Base-by-base conservation (phyloP, 2,797 vertebrate genomes). In the Malacoctenus gilli region DNA sequence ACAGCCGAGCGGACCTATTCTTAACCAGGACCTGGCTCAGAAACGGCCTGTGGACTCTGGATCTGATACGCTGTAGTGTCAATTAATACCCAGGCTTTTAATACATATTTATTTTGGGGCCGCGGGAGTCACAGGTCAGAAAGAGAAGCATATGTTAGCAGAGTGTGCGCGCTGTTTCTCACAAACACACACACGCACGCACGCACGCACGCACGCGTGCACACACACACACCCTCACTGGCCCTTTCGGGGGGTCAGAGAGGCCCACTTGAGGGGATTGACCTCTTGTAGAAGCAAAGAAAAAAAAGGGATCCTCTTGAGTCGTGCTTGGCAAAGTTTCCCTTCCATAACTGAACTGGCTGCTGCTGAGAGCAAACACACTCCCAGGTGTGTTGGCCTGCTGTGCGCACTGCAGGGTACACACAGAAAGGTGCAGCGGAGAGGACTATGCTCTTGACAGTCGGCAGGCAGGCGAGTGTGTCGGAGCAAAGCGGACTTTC, bases 91-190 rank as follows among this genome's bases (percentile, higher is more conserved):
- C 23, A 1, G 47, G 59, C 73, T 73, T 82, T 79, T 77, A 76
- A 77, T 76, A 75, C 44, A 40, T 55, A 57, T 77, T 82, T 80
- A 87, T 85, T 85, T 83, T 67, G 35, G 70, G 64, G 62, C 52
- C 31, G 58, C 48, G 14, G 59, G 63, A 68, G 54, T 77, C 47
- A 60, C 35, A 54, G 50, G 68, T 51, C 47, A 64, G 64, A 74
- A 38, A 68, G 40, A 82, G 62, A 63, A 72, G 43, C 68, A 74
- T 43, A 49, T 51, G 47, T 67, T 69, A 38, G 49, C 25, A 43
- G 46, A 25, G 53, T 10, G 47, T 41, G 44, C 30, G 19, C 31
- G 7, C 37, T 8, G 38, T 48, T 37, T 21, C 40, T 47, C 2
- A 6, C 25, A 6, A 5, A 6, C 25, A 6, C 25, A 6, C 25